A percentile compares a stretch with the other conserved stretches of the same genome.
Evolutionary conservation across 2,113 vertebrate genomes (phyloP).

Genomic region (Phyllostomus hastatus): DNA sequence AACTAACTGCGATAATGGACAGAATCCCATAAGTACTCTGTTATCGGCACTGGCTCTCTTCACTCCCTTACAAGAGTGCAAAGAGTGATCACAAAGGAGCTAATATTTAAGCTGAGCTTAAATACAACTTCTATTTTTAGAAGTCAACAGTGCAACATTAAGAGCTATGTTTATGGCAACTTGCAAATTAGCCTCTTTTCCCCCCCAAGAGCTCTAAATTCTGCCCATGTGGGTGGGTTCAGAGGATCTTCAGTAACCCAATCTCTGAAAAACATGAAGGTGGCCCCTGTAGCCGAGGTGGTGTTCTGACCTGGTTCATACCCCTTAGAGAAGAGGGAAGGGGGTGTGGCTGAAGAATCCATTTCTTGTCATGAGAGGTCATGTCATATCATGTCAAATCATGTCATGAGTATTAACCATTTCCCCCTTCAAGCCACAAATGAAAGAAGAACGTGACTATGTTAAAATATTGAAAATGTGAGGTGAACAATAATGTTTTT

Average conservation of each 20-base stretch:
- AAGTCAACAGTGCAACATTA: background rate
- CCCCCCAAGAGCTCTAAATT: background rate
- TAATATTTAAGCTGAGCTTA: background rate
- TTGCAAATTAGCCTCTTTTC: background rate
- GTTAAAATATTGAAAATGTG: background rate
- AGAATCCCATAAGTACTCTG: background rate
- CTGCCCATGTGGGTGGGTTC: background rate
- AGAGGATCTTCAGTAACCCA: background rate
- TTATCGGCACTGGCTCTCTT: background rate
- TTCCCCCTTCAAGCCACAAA: background rate
- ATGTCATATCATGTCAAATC: background rate
- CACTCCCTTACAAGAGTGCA: background rate
- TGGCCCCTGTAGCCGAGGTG: background rate
- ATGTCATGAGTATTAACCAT: background rate
- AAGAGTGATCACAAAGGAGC: background rate
- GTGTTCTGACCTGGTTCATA: background rate
- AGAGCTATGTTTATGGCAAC: slow-evolving; percentile 29
- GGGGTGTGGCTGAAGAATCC: background rate
- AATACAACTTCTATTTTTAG: background rate
- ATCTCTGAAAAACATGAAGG: background rate
- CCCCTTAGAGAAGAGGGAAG: background rate
- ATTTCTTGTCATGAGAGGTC: background rate
- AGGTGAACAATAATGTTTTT: background rate
- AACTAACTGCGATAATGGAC: background rate
- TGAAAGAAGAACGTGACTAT: background rate